Evolutionary conservation across 2,113 vertebrate species (phyloP).

Genomic region (Vidua chalybeata): DNA sequence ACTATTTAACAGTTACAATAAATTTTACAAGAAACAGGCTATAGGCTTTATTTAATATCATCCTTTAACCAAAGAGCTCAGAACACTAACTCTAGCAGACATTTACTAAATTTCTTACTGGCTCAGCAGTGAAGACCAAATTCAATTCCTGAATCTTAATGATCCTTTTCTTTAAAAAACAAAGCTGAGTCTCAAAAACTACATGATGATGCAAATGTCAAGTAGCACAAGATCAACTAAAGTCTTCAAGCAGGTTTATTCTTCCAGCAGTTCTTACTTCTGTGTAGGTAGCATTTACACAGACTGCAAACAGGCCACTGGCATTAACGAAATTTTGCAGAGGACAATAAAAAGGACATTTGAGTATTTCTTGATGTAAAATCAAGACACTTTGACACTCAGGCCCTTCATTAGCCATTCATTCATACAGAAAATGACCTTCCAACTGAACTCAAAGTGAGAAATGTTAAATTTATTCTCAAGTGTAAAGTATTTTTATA

Average conservation of each 20-base stretch:
- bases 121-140: not conserved
- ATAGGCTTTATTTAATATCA: not conserved
- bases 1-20: not conserved
- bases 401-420: not conserved
- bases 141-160: not conserved
- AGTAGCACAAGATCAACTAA: not conserved
- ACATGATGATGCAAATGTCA: not conserved
- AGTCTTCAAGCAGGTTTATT: not conserved
- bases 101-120: not conserved
- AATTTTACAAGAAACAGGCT: not conserved
- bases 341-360: not conserved
- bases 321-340: not conserved
- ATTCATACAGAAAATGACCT: not conserved
- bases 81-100: not conserved
- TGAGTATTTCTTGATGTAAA: not conserved
- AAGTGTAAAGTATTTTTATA: not conserved
- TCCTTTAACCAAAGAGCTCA: not conserved
- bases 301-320: not conserved
- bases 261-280: not conserved
- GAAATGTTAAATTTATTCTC: not conserved
- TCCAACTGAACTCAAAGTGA: not conserved
- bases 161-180: not conserved
- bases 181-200: not conserved
- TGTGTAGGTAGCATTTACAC: not conserved
- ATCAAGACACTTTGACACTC: not conserved